A percentile compares a stretch with the other conserved stretches of the same genome.
Evolutionary conservation across 2,113 vertebrate species (phyloP).

Genomic region (Lasiurus borealis): DNA sequence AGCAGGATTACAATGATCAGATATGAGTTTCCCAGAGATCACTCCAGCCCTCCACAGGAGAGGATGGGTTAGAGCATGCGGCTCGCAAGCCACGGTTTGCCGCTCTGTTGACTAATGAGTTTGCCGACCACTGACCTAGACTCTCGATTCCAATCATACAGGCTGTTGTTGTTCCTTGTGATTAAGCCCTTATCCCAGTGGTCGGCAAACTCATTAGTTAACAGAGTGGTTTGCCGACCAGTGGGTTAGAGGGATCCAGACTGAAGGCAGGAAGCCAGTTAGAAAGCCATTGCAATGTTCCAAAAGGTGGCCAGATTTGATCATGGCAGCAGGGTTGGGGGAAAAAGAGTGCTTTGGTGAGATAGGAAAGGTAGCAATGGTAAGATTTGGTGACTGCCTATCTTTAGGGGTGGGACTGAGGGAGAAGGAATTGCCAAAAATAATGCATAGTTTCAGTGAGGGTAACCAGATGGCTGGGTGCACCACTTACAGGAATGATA

Average conservation of each 20-base stretch:
- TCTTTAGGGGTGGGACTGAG: background rate
- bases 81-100: too few species aligned
- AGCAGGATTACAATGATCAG: background rate
- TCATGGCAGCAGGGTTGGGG: background rate
- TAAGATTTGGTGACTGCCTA: background rate
- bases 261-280: background rate
- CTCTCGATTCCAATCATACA: too few species aligned
- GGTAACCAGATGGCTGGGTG: background rate
- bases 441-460: background rate
- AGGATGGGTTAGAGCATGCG: background rate
- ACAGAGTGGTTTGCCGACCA: too few species aligned
- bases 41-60: background rate
- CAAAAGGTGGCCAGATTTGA: background rate
- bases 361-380: background rate
- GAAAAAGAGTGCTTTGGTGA: background rate
- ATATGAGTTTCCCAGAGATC: background rate
- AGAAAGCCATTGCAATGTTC: background rate
- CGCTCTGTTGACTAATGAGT: too few species aligned
- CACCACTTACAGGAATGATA: accelerated
- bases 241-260: background rate
- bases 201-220: too few species aligned
- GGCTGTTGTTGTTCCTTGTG: too few species aligned
- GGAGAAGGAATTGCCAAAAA: background rate
- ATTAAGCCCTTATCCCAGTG: too few species aligned
- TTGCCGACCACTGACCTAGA: too few species aligned